Evolutionary conservation across 1,140 invertebrate genomes (phyloP).

Genomic region (Trissolcus basalis): DNA sequence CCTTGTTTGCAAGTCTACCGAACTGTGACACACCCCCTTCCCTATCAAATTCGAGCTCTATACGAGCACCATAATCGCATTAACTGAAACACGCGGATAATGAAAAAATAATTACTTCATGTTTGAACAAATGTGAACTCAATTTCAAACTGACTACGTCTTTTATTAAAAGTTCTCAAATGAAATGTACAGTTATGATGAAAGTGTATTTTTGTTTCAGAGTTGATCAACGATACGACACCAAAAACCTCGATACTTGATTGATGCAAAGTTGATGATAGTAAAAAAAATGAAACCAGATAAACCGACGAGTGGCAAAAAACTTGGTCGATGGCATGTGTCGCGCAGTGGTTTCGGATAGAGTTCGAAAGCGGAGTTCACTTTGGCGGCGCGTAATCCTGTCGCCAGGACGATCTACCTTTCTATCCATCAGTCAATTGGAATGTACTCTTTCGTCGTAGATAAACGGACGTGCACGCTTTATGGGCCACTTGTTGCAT

Average conservation of each 20-base stretch:
- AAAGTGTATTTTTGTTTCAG: background rate
- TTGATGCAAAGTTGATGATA: too few relatives aligned
- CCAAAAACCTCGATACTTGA: too few relatives aligned
- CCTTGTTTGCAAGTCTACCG: slow-evolving; percentile 71
- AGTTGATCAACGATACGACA: background rate
- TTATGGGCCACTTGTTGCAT: slow-evolving; percentile 66
- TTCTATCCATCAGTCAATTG: slow-evolving; percentile 67
- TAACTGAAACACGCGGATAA: too few relatives aligned
- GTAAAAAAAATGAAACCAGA: too few relatives aligned
- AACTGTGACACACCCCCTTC: slow-evolving; percentile 62
- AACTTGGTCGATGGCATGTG: slow-evolving; percentile 17
- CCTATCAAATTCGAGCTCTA: too few relatives aligned
- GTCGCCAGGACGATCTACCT: slow-evolving; percentile 58
- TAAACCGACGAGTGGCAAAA: background rate
- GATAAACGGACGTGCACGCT: slow-evolving; percentile 65
- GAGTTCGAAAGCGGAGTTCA: slow-evolving; percentile 29
- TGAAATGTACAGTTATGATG: too few relatives aligned
- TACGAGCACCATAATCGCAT: too few relatives aligned
- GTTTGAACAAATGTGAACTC: too few relatives aligned
- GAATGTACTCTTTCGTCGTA: slow-evolving; percentile 66
- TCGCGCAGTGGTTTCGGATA: slow-evolving; percentile 23
- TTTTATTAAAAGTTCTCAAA: too few relatives aligned
- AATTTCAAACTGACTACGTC: too few relatives aligned
- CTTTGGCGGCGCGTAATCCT: slow-evolving; percentile 28
- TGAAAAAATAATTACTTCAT: too few relatives aligned